A percentile compares a stretch with the other conserved stretches of the same genome.
phyloP scores from a whole-genome alignment of 2,888 invertebrate species.

The Hylaea fasciaria region DNA sequence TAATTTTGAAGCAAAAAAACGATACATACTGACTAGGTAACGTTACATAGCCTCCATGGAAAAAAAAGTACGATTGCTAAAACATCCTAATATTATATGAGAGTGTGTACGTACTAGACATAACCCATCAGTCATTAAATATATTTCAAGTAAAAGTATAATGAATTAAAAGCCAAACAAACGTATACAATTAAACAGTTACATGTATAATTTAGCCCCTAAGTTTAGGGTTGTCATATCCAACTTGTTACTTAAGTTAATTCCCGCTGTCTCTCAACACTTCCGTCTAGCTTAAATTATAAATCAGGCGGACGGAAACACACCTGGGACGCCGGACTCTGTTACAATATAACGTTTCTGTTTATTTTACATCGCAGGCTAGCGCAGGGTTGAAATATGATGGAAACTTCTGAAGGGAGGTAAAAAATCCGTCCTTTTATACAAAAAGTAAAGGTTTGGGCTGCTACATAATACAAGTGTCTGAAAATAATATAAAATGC shows the following conservation, averaged over 20 bases:
- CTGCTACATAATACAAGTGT: slow-evolving; percentile 12
- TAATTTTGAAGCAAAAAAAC: too few species aligned
- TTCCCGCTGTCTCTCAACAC: slow-evolving; percentile 42
- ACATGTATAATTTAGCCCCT: background rate
- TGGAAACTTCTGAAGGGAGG: slow-evolving; percentile 23
- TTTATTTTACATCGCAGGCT: slow-evolving; percentile 54
- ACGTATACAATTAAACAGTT: too few species aligned
- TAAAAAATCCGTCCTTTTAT: slow-evolving; percentile 22
- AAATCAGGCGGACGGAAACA: slow-evolving; percentile 64
- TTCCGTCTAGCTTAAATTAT: slow-evolving; percentile 67
- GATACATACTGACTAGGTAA: too few species aligned
- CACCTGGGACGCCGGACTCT: slow-evolving; percentile 68
- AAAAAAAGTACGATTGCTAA: too few species aligned
- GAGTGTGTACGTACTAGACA: too few species aligned
- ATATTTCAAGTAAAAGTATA: too few species aligned
- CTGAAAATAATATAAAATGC: slow-evolving; percentile 2
- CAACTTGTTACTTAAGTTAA: slow-evolving; percentile 10
- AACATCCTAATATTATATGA: too few species aligned
- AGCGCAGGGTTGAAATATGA: slow-evolving; percentile 34
- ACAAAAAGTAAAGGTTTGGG: slow-evolving; percentile 11
- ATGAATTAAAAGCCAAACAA: too few species aligned
- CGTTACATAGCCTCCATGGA: too few species aligned
- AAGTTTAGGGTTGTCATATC: background rate
- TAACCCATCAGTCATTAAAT: too few species aligned
- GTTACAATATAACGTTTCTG: slow-evolving; percentile 57